Base-by-base conservation (phyloP, 2,888 invertebrate species). In the Parnassius mnemosyne region DNA sequence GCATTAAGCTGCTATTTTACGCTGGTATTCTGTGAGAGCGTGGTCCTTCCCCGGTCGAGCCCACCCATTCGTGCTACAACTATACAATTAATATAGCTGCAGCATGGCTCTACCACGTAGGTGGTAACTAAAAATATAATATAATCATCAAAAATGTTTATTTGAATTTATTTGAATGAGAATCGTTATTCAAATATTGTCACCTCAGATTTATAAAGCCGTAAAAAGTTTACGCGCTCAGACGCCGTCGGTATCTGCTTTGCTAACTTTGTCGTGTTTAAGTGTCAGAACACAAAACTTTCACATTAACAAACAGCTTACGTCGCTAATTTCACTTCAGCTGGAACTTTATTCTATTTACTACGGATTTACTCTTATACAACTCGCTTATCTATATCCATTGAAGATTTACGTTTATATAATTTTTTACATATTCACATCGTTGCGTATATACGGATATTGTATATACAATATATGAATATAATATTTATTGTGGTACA, bases 201-300 rank as follows among this genome's bases (percentile, higher is more conserved):
- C 67, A 64, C 63, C 64, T 65, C 20, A 11, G 41, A 57, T 65
- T 64, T 44, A 61, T 65, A 70, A 76, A 71, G 72, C 13, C 69
- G 74, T 72, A 75, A 74, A 76, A 81, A 83, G 68, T 78, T 77
- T 64, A 53, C 60, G 57, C 60, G 56, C 60, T 55, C 51, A 46
- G 53, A 60, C 65, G 58, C 54, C 62, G 55, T 25, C 52, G 52
- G 60, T 44, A 54, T 57, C 65, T 65, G 64, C 68, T 64, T 69
- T 65, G 53, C 63, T 60, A 72, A 83, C 71, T 80, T 79, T 69
- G 71, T 69, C 70, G 71, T 75, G 73, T 74, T 74, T 73, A 73
- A 78, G 74, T 76, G 71, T 78, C 74, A 69, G 66, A 68, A 71
- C 66, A 63, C 43, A 60, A 56, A 73, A 72, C 71, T 72, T 75